phyloP scores from a whole-genome alignment of 2,797 vertebrate species.

The Enteromius paludinosus region DNA sequence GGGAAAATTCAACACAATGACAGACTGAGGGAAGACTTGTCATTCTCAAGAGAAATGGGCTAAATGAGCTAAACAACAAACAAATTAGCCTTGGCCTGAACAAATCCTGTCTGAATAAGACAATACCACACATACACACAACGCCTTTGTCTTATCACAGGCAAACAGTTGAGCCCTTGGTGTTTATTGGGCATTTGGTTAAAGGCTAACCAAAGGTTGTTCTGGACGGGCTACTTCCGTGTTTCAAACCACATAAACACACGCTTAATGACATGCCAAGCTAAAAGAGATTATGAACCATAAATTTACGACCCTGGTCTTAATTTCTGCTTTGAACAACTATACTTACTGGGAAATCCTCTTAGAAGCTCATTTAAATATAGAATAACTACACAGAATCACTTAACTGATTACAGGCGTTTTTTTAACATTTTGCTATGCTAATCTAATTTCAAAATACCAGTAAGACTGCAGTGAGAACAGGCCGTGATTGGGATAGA shows the following conservation, averaged over 20 bases:
- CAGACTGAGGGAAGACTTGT: slow-evolving; percentile 33
- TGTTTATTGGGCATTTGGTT: slow-evolving; percentile 48
- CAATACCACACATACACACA: slow-evolving; percentile 17
- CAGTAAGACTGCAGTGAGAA: neutral
- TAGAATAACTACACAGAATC: neutral
- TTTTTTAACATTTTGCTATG: neutral
- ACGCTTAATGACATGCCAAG: neutral
- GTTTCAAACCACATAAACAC: slow-evolving; percentile 6
- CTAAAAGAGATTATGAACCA: slow-evolving; percentile 4
- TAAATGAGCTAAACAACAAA: slow-evolving; percentile 45
- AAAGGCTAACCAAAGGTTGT: slow-evolving; percentile 49
- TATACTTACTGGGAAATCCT: neutral
- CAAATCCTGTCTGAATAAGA: slow-evolving; percentile 30
- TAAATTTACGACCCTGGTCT: slow-evolving; percentile 7
- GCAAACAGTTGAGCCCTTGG: slow-evolving; percentile 23
- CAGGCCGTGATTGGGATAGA: neutral
- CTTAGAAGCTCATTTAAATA: neutral
- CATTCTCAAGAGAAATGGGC: slow-evolving; percentile 39
- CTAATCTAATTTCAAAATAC: neutral
- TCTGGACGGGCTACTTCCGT: slow-evolving; percentile 28
- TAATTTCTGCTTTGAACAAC: slow-evolving; percentile 12
- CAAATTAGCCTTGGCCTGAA: slow-evolving; percentile 46
- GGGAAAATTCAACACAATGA: slow-evolving; percentile 46
- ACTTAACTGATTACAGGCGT: neutral
- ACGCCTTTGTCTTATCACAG: slow-evolving; percentile 25